Base-by-base conservation (phyloP, 2,797 vertebrate genomes). In the Halcyon smyrnensis region DNA sequence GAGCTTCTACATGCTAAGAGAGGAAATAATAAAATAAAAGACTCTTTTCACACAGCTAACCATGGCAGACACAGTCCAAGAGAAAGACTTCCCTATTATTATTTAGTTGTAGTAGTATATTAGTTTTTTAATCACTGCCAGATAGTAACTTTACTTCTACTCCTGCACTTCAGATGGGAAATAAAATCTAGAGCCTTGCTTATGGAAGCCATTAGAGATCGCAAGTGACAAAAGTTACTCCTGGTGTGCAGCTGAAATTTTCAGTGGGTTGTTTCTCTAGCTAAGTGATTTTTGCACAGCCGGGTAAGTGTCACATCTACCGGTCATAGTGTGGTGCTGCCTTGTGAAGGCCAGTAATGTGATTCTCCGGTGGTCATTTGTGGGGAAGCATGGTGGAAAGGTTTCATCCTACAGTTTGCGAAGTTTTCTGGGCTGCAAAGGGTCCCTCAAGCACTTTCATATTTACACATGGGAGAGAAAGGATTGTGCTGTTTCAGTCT, bases 321-420 rank as follows among this genome's bases (percentile, higher is more conserved):
- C n/a, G 14, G 19, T 12, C 12, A 1, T 4, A 21, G 11, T 2
- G 5, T 7, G 4, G 9, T 64, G 41, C 5, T 8, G 2, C 27
- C 19, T 27, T 56, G 48, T n/a, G 34, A 17, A 11, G 3, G 7
- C 4, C 5, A 4, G 19, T 3, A 8, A 13, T 27, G 6, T 17
- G 7, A 12, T 9, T 50, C 67, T 28, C 7, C 1, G 1, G 11
- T 15, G 15, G 18, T 10, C 18, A 6, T 4, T 1, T 1, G 4
- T 10, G 6, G 24, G 10, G 13, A 83, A 6, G 4, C 13, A n/a
- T 53, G 27, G 30, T 3, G 16, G 14, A 41, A 10, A 32, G 5
- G 5, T 9, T 79, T 82, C 41, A 16, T 28, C 30, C 45, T 37
- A 1, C 0, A 4, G 5, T 1, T 2, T 15, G 19, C 32, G 36